phyloP scores from a whole-genome alignment of 2,888 invertebrate species.

The Hartigia nigra region DNA sequence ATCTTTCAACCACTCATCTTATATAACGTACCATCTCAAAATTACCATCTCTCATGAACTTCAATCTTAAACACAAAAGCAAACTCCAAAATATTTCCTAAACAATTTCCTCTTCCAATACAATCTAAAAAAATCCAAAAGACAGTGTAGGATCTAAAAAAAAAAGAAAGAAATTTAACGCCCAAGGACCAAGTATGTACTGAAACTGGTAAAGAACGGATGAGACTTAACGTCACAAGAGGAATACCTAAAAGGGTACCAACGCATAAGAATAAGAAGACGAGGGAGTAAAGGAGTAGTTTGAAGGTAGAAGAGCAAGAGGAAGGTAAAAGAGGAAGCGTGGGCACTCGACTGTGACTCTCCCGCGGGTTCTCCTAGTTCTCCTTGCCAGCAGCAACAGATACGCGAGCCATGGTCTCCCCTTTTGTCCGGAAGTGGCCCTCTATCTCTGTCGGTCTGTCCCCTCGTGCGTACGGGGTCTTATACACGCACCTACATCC shows the following conservation, averaged over 20 bases:
- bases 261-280: constrained; percentile 23
- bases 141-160: not conserved
- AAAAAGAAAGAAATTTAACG: not conserved
- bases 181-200: not conserved
- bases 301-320: constrained; percentile 24
- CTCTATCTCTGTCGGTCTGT: constrained; percentile 66
- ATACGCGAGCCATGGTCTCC: constrained; percentile 31
- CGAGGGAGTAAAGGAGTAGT: constrained; percentile 33
- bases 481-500: constrained; percentile 25
- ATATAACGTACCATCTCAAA: not conserved
- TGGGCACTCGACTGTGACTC: constrained; percentile 65
- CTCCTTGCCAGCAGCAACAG: constrained; percentile 42
- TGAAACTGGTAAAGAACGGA: not conserved
- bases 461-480: constrained; percentile 45
- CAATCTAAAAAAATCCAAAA: not conserved
- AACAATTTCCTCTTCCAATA: too few relatives aligned
- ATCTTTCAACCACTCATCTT: not conserved
- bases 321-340: constrained; percentile 64
- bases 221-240: not conserved
- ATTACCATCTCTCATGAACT: not conserved
- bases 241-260: not conserved
- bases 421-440: constrained; percentile 61
- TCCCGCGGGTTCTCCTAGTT: constrained; percentile 59
- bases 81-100: not conserved
- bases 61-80: not conserved